These are phyloP conservation scores for Gasterosteus nipponicus DNA, from an alignment of 2,113 vertebrate species.

Conservation along the genomic window DNA sequence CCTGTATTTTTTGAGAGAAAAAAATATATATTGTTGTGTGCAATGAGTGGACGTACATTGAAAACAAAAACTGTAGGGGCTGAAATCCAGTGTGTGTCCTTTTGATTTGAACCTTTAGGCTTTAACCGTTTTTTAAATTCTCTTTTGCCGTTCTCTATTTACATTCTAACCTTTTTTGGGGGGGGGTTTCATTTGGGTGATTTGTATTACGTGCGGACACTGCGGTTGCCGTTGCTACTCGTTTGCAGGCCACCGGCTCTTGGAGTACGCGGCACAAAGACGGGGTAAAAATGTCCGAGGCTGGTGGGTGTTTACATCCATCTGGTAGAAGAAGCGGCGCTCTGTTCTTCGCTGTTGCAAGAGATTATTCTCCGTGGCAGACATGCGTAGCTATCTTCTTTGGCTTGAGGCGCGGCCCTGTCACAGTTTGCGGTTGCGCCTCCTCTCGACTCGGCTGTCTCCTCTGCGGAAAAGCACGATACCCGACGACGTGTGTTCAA, in stretches of 20 bases:
- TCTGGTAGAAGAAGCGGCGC: slow-evolving; percentile 32
- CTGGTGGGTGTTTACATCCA: slow-evolving; percentile 48
- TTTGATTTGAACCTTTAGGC: slow-evolving; percentile 69
- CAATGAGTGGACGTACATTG: slow-evolving; percentile 77
- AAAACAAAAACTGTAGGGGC: slow-evolving; percentile 76
- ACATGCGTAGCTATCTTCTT: slow-evolving; percentile 25
- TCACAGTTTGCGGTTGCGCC: slow-evolving; percentile 34
- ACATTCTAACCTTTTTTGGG: slow-evolving; percentile 40
- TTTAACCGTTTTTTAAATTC: slow-evolving; percentile 52
- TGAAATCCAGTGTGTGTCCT: slow-evolving; percentile 64
- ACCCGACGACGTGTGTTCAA: neutral
- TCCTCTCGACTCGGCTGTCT: slow-evolving; percentile 2
- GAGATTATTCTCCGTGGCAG: slow-evolving; percentile 24
- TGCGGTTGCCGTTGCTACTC: slow-evolving; percentile 21
- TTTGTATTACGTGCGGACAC: slow-evolving; percentile 38
- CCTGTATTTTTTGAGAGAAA: slow-evolving; percentile 82
- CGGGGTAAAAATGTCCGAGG: slow-evolving; percentile 30
- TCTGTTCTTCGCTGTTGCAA: slow-evolving; percentile 22
- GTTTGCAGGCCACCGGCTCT: slow-evolving; percentile 12
- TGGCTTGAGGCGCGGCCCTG: slow-evolving; percentile 18
- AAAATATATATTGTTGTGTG: slow-evolving; percentile 83
- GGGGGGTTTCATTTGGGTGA: slow-evolving; percentile 37
- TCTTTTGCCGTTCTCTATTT: slow-evolving; percentile 65
- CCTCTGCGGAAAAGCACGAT: neutral
- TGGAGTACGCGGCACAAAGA: slow-evolving; percentile 24